Conservation (phyloP, 2,888 invertebrate genomes). For the Chironomus riparius region DNA sequence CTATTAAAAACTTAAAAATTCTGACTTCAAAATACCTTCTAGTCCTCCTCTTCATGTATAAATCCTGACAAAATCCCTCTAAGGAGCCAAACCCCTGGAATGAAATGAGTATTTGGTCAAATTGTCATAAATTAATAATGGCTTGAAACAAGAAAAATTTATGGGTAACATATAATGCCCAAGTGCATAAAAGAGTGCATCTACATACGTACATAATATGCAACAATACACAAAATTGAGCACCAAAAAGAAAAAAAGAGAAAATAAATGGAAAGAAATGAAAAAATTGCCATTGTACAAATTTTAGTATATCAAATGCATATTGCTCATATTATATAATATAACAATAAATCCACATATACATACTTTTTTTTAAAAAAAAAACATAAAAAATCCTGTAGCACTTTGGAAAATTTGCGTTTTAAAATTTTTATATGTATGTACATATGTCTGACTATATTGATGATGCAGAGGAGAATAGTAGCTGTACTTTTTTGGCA, state of each 20-base stretch:
- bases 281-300: not conserved
- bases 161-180: not conserved
- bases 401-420: not conserved
- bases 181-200: not conserved
- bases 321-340: constrained; percentile 2
- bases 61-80: too few relatives aligned
- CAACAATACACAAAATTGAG: not conserved
- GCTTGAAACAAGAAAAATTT: constrained; percentile 11
- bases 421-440: not conserved
- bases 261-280: not conserved
- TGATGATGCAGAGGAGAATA: too few relatives aligned
- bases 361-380: not conserved
- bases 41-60: too few relatives aligned
- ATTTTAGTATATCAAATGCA: not conserved
- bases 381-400: not conserved
- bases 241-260: not conserved
- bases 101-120: constrained; percentile 4
- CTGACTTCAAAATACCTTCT: too few relatives aligned
- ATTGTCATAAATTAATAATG: constrained; percentile 17
- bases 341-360: constrained; percentile 3
- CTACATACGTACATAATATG: not conserved
- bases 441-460: too few relatives aligned
- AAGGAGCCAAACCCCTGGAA: not conserved
- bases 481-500: not conserved
- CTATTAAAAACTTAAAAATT: too few relatives aligned